Percentiles rank a stretch among this genome's conserved stretches.
phyloP scores from a whole-genome alignment of 2,888 invertebrate species.

The Coleophora flavipennella region DNA sequence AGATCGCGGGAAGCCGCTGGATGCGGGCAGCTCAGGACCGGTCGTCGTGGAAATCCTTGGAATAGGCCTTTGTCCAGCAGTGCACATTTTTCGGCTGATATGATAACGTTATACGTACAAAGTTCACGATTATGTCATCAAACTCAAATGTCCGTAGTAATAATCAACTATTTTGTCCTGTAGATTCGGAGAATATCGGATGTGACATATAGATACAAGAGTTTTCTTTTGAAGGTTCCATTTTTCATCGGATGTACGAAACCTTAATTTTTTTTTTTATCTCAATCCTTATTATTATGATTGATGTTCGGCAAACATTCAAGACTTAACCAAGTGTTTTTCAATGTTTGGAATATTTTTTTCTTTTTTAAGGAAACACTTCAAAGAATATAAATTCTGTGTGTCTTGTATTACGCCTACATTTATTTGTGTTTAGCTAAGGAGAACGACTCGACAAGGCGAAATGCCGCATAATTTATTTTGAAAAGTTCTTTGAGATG shows the following conservation, averaged over 20 bases:
- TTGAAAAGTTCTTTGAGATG: neutral
- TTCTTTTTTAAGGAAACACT: neutral
- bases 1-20: too few relatives aligned
- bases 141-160: too few relatives aligned
- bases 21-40: too few relatives aligned
- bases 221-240: too few relatives aligned
- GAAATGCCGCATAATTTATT: neutral
- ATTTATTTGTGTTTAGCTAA: neutral
- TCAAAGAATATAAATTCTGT: neutral
- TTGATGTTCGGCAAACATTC: constrained; percentile 8
- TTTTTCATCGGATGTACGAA: constrained; percentile 15
- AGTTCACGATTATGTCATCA: too few relatives aligned
- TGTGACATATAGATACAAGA: too few relatives aligned
- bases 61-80: too few relatives aligned
- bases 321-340: constrained; percentile 10
- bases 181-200: too few relatives aligned
- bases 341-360: neutral
- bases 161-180: too few relatives aligned
- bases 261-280: constrained; percentile 7
- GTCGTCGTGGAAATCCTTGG: too few relatives aligned
- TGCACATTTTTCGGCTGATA: too few relatives aligned
- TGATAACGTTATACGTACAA: too few relatives aligned
- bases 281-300: neutral
- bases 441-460: neutral
- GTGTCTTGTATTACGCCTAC: neutral